phyloP scores from a whole-genome alignment of 2,888 invertebrate genomes.

The Phoenoteleia sp. region DNA sequence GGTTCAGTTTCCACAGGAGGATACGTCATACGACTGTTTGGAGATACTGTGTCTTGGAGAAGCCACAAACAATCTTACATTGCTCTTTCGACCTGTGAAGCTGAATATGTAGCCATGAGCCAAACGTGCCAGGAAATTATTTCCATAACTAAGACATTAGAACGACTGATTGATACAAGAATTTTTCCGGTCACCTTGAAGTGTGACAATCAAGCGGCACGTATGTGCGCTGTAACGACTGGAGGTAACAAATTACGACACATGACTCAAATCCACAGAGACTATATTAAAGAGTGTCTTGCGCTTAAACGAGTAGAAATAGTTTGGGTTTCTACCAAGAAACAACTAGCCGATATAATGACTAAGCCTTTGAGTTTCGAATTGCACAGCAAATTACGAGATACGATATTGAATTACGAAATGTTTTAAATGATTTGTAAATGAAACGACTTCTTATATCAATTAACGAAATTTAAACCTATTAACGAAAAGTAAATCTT shows the following conservation, averaged over 20 bases:
- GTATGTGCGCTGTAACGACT: neutral
- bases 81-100: neutral
- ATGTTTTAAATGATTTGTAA: too few species aligned
- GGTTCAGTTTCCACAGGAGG: neutral
- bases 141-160: neutral
- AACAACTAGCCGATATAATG: neutral
- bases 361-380: neutral
- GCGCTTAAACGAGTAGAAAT: neutral
- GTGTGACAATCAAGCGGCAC: neutral
- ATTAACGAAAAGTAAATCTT: too few species aligned
- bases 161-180: neutral
- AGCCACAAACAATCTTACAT: neutral
- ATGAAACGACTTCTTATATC: too few species aligned
- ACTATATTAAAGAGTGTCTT: neutral
- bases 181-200: neutral
- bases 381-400: neutral
- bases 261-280: neutral
- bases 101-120: constrained; percentile 17
- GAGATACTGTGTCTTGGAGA: neutral
- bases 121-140: neutral
- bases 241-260: neutral
- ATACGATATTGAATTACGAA: too few species aligned
- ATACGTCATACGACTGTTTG: neutral
- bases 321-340: neutral
- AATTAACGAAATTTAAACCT: too few species aligned